A percentile compares a stretch with the other conserved stretches of the same genome.
Evolutionary conservation across 2,113 vertebrate species (phyloP).

Genomic region (Peucedramus taeniatus): DNA sequence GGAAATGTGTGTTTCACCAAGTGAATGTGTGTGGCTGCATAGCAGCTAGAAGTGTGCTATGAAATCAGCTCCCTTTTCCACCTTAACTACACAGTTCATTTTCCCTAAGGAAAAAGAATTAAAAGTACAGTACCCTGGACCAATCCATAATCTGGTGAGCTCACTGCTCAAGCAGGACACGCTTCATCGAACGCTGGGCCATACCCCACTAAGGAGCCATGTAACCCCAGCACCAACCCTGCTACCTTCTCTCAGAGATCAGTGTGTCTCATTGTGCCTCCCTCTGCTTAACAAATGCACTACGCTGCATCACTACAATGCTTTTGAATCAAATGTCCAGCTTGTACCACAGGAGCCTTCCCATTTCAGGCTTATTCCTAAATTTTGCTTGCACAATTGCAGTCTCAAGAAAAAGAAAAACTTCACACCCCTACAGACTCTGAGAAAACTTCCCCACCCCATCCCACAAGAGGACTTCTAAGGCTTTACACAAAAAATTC

Average conservation of each 20-base stretch:
- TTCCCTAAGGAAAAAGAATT: constrained; percentile 10
- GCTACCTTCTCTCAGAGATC: neutral
- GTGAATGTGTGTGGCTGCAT: constrained; percentile 23
- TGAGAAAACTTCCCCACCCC: constrained; percentile 37
- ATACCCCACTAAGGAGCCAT: neutral
- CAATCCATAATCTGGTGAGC: neutral
- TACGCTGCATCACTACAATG: neutral
- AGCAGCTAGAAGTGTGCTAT: constrained; percentile 40
- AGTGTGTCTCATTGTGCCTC: neutral
- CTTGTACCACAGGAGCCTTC: constrained; percentile 25
- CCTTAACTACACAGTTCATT: neutral
- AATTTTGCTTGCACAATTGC: constrained; percentile 26
- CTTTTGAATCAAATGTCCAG: constrained; percentile 21
- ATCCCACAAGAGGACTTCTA: constrained; percentile 62
- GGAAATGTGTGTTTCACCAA: neutral
- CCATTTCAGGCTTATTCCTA: neutral
- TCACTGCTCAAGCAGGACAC: neutral
- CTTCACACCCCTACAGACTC: constrained; percentile 41
- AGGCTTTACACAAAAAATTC: constrained; percentile 64
- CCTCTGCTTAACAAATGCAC: neutral
- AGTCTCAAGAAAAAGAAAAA: constrained; percentile 31
- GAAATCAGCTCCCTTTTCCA: constrained; percentile 23
- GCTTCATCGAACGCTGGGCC: neutral
- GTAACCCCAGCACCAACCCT: neutral
- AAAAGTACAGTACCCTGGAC: constrained; percentile 55